A percentile compares a stretch with the other conserved stretches of the same genome.
Conservation (phyloP, 2,797 vertebrate species). For the Octomys mimax region DNA sequence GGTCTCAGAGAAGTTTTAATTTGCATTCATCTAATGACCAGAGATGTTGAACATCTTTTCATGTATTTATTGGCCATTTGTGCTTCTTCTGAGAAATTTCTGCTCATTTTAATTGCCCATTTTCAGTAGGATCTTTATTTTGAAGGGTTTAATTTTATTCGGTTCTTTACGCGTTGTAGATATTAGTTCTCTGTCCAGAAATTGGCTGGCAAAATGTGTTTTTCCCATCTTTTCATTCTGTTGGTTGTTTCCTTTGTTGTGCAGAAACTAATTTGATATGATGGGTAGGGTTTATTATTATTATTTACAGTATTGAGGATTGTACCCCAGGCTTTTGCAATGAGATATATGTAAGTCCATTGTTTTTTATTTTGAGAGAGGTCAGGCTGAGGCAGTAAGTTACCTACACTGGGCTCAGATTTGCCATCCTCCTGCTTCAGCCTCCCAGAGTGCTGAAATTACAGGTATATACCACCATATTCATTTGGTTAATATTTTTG, state of each 20-base stretch:
- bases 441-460: background rate
- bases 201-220: background rate
- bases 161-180: background rate
- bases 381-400: background rate
- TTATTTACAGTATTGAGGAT: background rate
- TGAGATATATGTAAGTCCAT: background rate
- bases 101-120: background rate
- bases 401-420: background rate
- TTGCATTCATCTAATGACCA: background rate
- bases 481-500: background rate
- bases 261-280: background rate
- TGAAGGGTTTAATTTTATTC: background rate
- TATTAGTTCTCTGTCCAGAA: background rate
- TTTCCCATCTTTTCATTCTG: background rate
- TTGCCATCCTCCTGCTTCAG: background rate
- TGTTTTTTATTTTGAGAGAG: background rate
- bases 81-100: background rate
- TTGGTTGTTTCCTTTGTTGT: background rate
- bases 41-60: background rate
- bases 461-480: background rate
- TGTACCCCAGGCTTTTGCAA: background rate
- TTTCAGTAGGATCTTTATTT: background rate
- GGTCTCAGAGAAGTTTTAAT: background rate
- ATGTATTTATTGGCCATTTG: background rate
- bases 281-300: background rate